Evolutionary conservation across 2,888 invertebrate genomes (phyloP).

Genomic region (Osmoderma eremita): DNA sequence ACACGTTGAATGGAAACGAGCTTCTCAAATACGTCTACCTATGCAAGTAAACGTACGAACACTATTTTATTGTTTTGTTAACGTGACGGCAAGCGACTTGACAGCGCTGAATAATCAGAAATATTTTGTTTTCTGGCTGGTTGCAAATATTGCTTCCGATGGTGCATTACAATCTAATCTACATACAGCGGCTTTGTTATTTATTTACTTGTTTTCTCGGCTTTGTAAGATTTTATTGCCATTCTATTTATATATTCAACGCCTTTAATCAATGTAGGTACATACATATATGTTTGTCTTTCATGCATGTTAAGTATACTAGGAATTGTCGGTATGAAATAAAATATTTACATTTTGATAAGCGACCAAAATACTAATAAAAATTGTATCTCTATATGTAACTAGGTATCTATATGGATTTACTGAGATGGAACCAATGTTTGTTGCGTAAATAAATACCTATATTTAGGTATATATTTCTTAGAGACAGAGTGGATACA

Average conservation of each 20-base stretch:
- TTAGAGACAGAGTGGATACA: too few species aligned
- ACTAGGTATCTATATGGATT: too few species aligned
- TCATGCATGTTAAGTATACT: background rate
- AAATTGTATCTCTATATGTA: too few species aligned
- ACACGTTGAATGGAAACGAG: background rate
- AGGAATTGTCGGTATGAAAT: background rate
- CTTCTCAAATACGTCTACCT: background rate
- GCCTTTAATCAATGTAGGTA: background rate
- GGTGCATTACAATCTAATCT: constrained; percentile 30
- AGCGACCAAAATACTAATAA: too few species aligned
- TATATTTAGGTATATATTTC: too few species aligned
- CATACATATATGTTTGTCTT: too few species aligned
- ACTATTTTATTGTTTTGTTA: constrained; percentile 13
- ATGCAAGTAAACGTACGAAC: constrained; percentile 5
- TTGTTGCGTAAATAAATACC: too few species aligned
- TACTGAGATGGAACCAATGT: too few species aligned
- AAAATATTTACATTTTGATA: too few species aligned
- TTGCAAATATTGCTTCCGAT: constrained; percentile 13
- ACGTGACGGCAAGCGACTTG: background rate
- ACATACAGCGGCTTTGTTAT: background rate
- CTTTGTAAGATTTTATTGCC: constrained; percentile 18
- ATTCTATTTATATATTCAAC: background rate
- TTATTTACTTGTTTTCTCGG: constrained; percentile 8
- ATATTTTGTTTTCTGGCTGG: background rate
- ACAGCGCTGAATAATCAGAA: constrained; percentile 10